These are phyloP conservation scores for Brachirus orientalis DNA, from an alignment of 2,113 vertebrate genomes.

Conservation along the genomic window DNA sequence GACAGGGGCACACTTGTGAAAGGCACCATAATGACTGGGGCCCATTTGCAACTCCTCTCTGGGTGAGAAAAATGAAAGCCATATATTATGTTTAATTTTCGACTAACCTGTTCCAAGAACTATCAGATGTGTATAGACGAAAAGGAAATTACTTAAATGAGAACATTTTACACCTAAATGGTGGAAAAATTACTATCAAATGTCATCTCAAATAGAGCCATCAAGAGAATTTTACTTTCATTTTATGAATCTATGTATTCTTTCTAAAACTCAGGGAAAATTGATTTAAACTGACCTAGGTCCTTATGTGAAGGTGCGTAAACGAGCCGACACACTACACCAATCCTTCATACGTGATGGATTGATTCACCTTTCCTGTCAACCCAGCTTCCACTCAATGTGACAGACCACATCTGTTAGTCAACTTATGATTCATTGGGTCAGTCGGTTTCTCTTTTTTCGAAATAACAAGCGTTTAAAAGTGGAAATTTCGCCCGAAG, in stretches of 20 bases:
- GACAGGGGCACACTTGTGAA: slow-evolving; percentile 56
- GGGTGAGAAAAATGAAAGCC: slow-evolving; percentile 13
- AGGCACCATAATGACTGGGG: slow-evolving; percentile 55
- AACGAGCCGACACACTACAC: not conserved
- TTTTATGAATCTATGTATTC: not conserved
- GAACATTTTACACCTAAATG: no score
- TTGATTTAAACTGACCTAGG: not conserved
- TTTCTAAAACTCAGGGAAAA: not conserved
- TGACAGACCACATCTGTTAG: slow-evolving; percentile 48
- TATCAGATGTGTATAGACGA: not conserved
- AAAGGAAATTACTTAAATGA: not conserved
- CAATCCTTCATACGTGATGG: slow-evolving; percentile 18
- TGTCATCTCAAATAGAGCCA: no score
- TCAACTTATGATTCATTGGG: slow-evolving; percentile 50
- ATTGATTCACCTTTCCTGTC: slow-evolving; percentile 59
- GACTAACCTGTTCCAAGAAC: not conserved
- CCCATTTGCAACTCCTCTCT: slow-evolving; percentile 80
- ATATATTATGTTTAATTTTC: not conserved
- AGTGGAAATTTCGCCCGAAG: slow-evolving; percentile 27
- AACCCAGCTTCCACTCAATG: slow-evolving; percentile 21
- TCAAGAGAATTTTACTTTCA: not conserved
- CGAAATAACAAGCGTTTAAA: slow-evolving; percentile 40
- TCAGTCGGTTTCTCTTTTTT: slow-evolving; percentile 34
- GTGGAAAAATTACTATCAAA: no score
- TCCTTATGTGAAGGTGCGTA: not conserved